A percentile compares a stretch with the other conserved stretches of the same genome.
Evolutionary conservation across 1,140 invertebrate species (phyloP).

Genomic region (Brevipalpus yothersi): DNA sequence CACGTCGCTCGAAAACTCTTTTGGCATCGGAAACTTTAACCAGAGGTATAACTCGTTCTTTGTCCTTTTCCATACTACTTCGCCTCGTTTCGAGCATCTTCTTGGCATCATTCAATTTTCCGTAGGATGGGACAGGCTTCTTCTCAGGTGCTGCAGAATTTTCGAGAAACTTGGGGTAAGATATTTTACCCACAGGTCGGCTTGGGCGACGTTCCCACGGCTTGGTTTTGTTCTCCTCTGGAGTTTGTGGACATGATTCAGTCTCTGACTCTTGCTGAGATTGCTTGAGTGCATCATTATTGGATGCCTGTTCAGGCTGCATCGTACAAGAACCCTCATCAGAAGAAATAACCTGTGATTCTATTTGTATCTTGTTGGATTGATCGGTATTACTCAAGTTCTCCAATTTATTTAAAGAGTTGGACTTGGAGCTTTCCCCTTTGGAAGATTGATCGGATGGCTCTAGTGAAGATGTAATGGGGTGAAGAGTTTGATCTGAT

Average conservation of each 20-base stretch:
- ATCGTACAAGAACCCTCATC: no score
- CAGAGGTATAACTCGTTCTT: constrained; percentile 13
- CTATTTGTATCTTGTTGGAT: no score
- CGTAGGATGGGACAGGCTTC: background rate
- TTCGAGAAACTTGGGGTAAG: constrained; percentile 7
- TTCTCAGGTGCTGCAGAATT: background rate
- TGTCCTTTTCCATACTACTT: background rate
- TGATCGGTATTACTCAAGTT: no score
- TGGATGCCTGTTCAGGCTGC: background rate
- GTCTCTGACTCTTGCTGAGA: background rate
- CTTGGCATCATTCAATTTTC: background rate
- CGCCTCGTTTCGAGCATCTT: background rate
- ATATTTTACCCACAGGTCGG: constrained; percentile 4
- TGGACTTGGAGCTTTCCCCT: no score
- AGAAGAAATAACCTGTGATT: no score
- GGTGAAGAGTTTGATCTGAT: no score
- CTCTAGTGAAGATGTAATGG: no score
- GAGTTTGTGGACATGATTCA: background rate
- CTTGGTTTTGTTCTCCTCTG: background rate
- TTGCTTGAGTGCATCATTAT: background rate
- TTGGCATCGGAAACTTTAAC: constrained; percentile 17
- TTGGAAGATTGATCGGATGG: no score
- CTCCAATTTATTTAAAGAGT: no score
- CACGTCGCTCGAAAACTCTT: constrained; percentile 13
- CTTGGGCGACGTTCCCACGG: background rate